phyloP scores from a whole-genome alignment of 2,888 invertebrate genomes.

The Phania funesta region DNA sequence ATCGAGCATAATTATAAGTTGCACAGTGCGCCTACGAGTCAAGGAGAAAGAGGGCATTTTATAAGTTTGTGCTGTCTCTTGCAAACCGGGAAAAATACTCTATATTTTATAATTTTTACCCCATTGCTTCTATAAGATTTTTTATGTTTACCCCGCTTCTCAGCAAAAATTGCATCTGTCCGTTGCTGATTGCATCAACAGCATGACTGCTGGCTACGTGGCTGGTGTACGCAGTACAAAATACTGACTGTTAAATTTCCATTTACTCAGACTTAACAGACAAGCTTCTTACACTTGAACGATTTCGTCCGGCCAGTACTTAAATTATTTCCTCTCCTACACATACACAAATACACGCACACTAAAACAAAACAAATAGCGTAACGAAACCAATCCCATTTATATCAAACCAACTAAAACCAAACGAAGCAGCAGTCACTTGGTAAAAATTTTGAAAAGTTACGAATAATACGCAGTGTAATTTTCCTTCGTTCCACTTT shows the following conservation, averaged over 20 bases:
- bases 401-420: slow-evolving; percentile 29
- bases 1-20: too few relatives aligned
- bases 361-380: slow-evolving; percentile 14
- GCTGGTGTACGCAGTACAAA: not conserved
- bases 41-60: too few relatives aligned
- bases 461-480: slow-evolving; percentile 18
- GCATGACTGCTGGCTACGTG: slow-evolving; percentile 19
- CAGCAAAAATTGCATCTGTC: too few relatives aligned
- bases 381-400: slow-evolving; percentile 38
- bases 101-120: too few relatives aligned
- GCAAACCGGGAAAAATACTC: too few relatives aligned
- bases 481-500: slow-evolving; percentile 4
- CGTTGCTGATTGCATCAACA: slow-evolving; percentile 60
- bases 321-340: slow-evolving; percentile 45
- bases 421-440: slow-evolving; percentile 28
- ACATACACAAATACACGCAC: too few relatives aligned
- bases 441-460: slow-evolving; percentile 33
- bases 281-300: not conserved
- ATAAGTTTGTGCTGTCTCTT: too few relatives aligned
- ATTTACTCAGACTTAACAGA: slow-evolving; percentile 7
- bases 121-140: too few relatives aligned
- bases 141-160: too few relatives aligned
- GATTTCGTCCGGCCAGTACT: slow-evolving; percentile 27
- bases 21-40: too few relatives aligned
- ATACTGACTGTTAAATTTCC: not conserved